Evolutionary conservation across 37 sponge, comb jelly and placozoan species (phyloP).

Genomic region (Amphimedon queenslandica): DNA sequence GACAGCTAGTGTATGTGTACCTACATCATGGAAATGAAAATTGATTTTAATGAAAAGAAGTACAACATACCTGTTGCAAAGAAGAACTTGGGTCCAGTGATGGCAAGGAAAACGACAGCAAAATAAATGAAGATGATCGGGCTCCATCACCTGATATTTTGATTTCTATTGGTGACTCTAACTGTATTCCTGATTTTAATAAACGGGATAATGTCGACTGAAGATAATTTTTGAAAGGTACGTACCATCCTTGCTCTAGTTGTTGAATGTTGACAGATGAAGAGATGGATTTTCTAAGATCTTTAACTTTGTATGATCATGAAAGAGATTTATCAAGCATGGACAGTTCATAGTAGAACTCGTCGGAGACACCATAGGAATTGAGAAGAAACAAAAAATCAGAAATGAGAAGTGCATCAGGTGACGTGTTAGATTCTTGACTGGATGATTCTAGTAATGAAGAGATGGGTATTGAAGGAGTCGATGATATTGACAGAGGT

Average conservation of each 20-base stretch:
- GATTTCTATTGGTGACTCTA: not conserved
- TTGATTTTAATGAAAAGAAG: not conserved
- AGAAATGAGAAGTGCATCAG: too few relatives aligned
- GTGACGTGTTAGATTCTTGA: too few relatives aligned
- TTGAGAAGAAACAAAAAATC: not conserved
- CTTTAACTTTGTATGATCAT: not conserved
- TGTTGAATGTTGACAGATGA: too few relatives aligned
- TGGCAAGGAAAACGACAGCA: slow-evolving; percentile 16
- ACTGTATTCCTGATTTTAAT: too few relatives aligned
- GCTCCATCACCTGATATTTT: slow-evolving; percentile 32
- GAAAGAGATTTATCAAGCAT: not conserved
- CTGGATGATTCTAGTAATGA: too few relatives aligned
- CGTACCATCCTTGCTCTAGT: too few relatives aligned
- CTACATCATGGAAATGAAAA: not conserved
- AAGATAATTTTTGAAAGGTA: too few relatives aligned
- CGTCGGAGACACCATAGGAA: not conserved
- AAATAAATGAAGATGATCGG: slow-evolving; percentile 6
- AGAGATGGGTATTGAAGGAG: too few relatives aligned
- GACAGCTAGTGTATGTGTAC: not conserved
- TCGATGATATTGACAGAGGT: too few relatives aligned
- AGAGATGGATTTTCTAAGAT: not conserved
- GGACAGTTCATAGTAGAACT: slow-evolving; percentile 10
- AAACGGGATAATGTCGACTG: too few relatives aligned
- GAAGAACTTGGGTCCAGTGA: too few relatives aligned
- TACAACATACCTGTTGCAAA: too few relatives aligned